Base-by-base conservation (phyloP, 92 coral and sea anemone species). In the Zoanthus sociatus region DNA sequence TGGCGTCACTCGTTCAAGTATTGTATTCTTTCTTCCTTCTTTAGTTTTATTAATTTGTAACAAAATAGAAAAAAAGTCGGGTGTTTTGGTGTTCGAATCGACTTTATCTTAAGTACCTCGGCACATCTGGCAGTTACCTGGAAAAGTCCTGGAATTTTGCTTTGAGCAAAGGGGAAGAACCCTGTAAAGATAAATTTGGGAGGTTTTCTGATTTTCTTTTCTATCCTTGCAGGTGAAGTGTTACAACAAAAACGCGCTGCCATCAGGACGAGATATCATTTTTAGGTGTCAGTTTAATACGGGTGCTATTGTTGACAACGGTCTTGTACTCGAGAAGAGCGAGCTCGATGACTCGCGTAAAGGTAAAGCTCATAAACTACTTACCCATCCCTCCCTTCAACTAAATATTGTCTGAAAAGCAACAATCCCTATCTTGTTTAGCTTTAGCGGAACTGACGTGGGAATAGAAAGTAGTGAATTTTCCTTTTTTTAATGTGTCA, bases 201-300 rank as follows among this genome's bases (percentile, higher is more conserved):
- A 8, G 61, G 48, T 14, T 77, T 4, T 30, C 66, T 77, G 47
- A 51, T 53, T 53, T 44, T 9, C 11, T 55, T 21, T 32, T 78
- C 44, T 42, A 58, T 56, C 54, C 9, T 14, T 58, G 58, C 68
- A 97, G 99, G 86, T 97, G 83, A 97, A 97, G 66, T 97, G 99
- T 79, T 97, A 93, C 82, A 96, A 97, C 92, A 97, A 97, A 92
- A 95, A 94, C 79, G 84, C 98, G 16, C 88, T 97, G 68, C 90
- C 99, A 0, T 97, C 99, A 58, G 99, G 94, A 48, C 94, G 99
- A 67, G 99, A 97, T 74, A 93, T 95, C 15, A 87, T 97, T 73
- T 95, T 95, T 66, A 90, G 99, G 58, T 97, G 99, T 55, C 99
- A 97, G 83, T 97, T 97, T 69, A 95, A 97, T 77, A 95, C 98